phyloP scores from a whole-genome alignment of 1,140 invertebrate species.

The Harpegnathos saltator region DNA sequence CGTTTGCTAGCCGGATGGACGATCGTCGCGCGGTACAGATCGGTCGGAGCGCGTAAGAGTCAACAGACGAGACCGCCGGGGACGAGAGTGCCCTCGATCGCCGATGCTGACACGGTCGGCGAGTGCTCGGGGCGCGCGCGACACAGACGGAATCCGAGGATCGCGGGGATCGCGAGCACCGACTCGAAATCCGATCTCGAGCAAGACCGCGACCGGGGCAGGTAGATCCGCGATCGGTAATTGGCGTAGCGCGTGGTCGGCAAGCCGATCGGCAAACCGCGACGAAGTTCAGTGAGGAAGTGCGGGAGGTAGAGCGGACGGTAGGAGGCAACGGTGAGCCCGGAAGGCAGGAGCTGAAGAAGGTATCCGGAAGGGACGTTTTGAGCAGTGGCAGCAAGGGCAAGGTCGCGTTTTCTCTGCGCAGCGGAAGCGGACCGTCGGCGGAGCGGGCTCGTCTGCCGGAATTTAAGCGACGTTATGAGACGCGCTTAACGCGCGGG shows the following conservation, averaged over 20 bases:
- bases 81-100: neutral
- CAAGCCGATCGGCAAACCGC: neutral
- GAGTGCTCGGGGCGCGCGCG: slow-evolving; percentile 29
- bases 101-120: too few relatives aligned
- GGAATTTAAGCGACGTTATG: slow-evolving; percentile 70
- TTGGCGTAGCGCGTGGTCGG: neutral
- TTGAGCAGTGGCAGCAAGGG: slow-evolving; percentile 24
- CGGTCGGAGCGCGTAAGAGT: slow-evolving; percentile 66
- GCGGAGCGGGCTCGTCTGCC: slow-evolving; percentile 34
- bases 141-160: neutral
- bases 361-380: slow-evolving; percentile 13
- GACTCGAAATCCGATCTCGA: slow-evolving; percentile 17
- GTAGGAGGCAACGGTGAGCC: slow-evolving; percentile 43
- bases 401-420: slow-evolving; percentile 59
- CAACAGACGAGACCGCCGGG: neutral
- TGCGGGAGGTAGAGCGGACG: slow-evolving; percentile 30
- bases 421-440: slow-evolving; percentile 30
- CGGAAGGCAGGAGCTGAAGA: slow-evolving; percentile 19
- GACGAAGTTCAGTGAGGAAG: slow-evolving; percentile 68
- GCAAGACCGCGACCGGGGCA: too few relatives aligned
- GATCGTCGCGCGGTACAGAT: slow-evolving; percentile 79
- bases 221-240: too few relatives aligned
- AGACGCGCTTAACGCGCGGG: slow-evolving; percentile 62
- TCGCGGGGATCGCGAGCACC: slow-evolving; percentile 12
- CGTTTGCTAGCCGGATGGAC: slow-evolving; percentile 84